Evolutionary conservation across 1,140 invertebrate genomes (phyloP).

Genomic region (Lycorma delicatula): DNA sequence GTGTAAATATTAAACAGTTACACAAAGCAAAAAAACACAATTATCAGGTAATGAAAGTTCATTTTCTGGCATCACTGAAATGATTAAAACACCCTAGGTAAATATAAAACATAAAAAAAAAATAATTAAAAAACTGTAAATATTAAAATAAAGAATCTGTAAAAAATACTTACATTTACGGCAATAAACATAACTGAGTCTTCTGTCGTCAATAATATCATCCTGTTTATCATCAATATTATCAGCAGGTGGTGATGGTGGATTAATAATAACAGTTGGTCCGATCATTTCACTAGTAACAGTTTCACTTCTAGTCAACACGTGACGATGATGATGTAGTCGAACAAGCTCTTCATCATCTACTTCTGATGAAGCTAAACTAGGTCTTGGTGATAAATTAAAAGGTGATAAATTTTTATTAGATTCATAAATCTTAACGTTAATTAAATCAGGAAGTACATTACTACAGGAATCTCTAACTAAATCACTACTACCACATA

Average conservation of each 20-base stretch:
- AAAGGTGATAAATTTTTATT: constrained; percentile 32
- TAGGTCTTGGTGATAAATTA: constrained; percentile 18
- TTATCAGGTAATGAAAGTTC: no score
- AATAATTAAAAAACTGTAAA: constrained; percentile 1
- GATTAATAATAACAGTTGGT: constrained; percentile 50
- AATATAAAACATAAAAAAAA: neutral
- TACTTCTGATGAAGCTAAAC: constrained; percentile 21
- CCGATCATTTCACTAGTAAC: constrained; percentile 16
- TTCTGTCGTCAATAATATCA: constrained; percentile 27
- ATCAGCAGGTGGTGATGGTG: constrained; percentile 48
- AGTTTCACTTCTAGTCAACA: constrained; percentile 22
- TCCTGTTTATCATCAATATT: constrained; percentile 35
- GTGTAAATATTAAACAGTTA: no score
- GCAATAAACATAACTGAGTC: constrained; percentile 31
- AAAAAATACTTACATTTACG: constrained; percentile 27
- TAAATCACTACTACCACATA: no score
- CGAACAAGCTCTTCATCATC: constrained; percentile 25
- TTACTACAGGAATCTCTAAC: no score
- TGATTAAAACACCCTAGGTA: no score
- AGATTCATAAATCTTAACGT: constrained; percentile 32
- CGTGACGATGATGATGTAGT: no score
- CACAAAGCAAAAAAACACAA: no score
- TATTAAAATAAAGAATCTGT: neutral
- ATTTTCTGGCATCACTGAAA: no score
- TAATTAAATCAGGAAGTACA: constrained; percentile 28